Evolutionary conservation across 2,888 invertebrate genomes (phyloP), one percentile per base, ranked within the genome.

Genomic region (Euzophera pinguis): DNA sequence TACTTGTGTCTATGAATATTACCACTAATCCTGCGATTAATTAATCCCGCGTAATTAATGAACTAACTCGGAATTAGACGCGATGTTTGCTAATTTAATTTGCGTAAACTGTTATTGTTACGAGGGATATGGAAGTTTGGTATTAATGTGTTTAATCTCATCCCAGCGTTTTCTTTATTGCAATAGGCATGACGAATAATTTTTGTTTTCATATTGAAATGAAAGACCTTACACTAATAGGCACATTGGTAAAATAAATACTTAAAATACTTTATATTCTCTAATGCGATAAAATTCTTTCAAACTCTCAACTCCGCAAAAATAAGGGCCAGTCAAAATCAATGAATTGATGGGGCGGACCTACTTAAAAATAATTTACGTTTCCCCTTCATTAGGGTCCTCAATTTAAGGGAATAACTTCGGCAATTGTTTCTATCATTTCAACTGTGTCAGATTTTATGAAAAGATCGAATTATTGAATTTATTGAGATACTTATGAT

Each of bases 391-490:
- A 78, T 82, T 78, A 69, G 69, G 63, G 65, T 69, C 75, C 67
- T 73, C 75, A 74, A 76, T 74, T 74, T 73, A 67, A 65, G 67
- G 60, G 69, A 73, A 78, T 75, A 32, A 72, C 74, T 74, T 72
- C 55, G 59, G 54, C 59, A 61, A 75, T 78, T 73, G 69, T 75
- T 41, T 10, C 41, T 17, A 10, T 17, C 41, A 17, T 9, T 17
- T 41, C n/a, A 22, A 41, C 17, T 41, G 17, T 22, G 9, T 10
- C 10, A 7, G 41, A 17, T 9, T 41, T 17, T 41, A 41, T 32
- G 10, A 8, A 32, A 47, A 32, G 13, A 29, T 34, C n/a, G n/a
- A n/a, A 32, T 16, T 8, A 35, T 35, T 35, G 35, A 47, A 35
- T 47, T 47, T 0, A 16, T 47, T 27, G 22, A 3, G 22, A 22